Evolutionary conservation across 2,888 invertebrate genomes (phyloP), one percentile per base, ranked within the genome.

Genomic region (Galeopsomyia nigrocyanea): DNA sequence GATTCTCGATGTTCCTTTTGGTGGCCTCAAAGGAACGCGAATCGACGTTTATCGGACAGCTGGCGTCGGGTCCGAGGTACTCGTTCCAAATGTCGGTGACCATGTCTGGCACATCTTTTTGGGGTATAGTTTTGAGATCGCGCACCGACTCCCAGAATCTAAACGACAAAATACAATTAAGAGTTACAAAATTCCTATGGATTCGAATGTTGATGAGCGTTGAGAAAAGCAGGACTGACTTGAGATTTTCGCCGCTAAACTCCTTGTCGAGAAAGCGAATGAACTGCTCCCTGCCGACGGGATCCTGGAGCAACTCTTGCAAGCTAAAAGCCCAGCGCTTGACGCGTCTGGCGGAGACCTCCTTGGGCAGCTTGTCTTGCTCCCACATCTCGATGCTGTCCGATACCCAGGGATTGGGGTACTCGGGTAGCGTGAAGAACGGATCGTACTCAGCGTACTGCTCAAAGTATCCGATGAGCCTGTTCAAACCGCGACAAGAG

Each of bases 361-460:
- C 98, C 88, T 95, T 96, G 95, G 94, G 92, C 83, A 93, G 92
- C 87, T 93, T 96, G 87, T 99, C 99, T 86, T 94, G 95, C 81
- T 99, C 98, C 99, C 99, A 99, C 86, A 96, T 92, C 84, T 99
- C 99, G 2, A 94, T 93, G 86, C 93, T 97, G 83, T 99, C 99
- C 46, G 94, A 93, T 80, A 96, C 91, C 99, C 99, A 99, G 0
- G 99, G 99, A 89, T 99, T 99, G 51, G 96, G 93, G 85, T 95
- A 93, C 87, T 99, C 99, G 1, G 97, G 95, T 31, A 94, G 91
- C 10, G 95, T 95, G 76, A 99, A 92, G 88, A 98, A 95, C 75
- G 96, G 93, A 88, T 99, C 99, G 87, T 98, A 99, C 86, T 99
- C 98, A 73, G 92, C 91, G 87, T 99, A 98, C 87, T 98, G 98